Evolutionary conservation across 2,888 invertebrate genomes (phyloP).

Genomic region (Anaspis maculata): DNA sequence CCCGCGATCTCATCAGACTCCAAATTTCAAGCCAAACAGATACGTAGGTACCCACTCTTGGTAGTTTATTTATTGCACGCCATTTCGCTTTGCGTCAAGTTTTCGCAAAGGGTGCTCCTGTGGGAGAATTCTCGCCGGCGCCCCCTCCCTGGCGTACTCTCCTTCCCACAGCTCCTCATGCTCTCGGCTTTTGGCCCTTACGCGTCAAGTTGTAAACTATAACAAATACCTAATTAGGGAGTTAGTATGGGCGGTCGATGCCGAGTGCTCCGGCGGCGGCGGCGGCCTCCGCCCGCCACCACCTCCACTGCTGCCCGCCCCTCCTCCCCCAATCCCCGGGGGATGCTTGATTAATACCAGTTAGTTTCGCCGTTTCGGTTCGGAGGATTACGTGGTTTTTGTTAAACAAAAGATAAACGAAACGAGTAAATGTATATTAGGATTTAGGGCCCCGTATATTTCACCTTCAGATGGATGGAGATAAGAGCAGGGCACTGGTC

Average conservation of each 20-base stretch:
- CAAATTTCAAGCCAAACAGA: no score
- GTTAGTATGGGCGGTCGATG: slow-evolving; percentile 21
- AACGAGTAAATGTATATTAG: slow-evolving; percentile 27
- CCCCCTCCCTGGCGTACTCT: no score
- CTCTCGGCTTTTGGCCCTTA: no score
- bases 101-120: slow-evolving; percentile 2
- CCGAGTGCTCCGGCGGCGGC: slow-evolving; percentile 11
- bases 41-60: no score
- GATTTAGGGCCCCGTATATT: slow-evolving; percentile 25
- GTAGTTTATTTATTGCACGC: no score
- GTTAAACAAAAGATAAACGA: slow-evolving; percentile 33
- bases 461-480: slow-evolving; percentile 21
- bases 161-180: no score
- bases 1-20: no score
- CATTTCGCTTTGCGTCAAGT: no score
- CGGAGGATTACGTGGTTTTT: slow-evolving; percentile 34
- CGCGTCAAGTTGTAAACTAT: slow-evolving; percentile 20
- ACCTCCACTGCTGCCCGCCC: slow-evolving; percentile 1
- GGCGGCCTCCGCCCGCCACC: slow-evolving; percentile 15
- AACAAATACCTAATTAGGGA: slow-evolving; percentile 23
- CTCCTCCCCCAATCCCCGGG: slow-evolving; percentile 15
- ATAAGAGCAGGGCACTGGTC: no score
- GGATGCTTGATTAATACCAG: slow-evolving; percentile 35
- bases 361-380: slow-evolving; percentile 28
- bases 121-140: no score